Evolutionary conservation across 2,113 vertebrate species (phyloP).

Genomic region (Calidris pugnax): DNA sequence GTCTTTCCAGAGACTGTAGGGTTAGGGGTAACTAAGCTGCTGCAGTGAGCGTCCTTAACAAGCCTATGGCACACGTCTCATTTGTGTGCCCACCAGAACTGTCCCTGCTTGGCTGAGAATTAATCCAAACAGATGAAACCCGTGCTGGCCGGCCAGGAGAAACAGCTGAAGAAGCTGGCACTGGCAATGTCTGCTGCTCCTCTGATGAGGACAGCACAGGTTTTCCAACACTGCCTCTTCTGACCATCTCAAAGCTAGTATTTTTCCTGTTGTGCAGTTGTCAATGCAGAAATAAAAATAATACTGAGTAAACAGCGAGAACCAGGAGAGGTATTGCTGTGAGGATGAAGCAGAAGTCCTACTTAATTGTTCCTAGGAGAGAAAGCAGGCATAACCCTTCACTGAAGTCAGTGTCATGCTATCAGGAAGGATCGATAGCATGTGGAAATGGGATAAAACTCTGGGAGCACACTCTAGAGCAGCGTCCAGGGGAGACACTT

Average conservation of each 20-base stretch:
- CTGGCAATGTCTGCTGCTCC: neutral
- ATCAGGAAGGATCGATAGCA: neutral
- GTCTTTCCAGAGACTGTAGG: neutral
- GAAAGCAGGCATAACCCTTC: neutral
- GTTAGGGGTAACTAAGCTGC: neutral
- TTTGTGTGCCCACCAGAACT: neutral
- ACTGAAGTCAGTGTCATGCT: neutral
- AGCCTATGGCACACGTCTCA: accelerated
- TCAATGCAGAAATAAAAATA: neutral
- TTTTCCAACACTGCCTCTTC: neutral
- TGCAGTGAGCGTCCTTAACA: neutral
- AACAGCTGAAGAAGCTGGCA: neutral
- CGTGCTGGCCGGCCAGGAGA: neutral
- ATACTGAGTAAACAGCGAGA: neutral
- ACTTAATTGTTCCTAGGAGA: neutral
- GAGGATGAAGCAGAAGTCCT: neutral
- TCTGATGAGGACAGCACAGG: neutral
- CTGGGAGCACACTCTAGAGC: neutral
- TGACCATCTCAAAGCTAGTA: neutral
- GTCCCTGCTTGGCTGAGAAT: neutral
- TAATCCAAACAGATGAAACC: neutral
- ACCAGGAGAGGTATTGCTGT: neutral
- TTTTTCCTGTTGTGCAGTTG: neutral
- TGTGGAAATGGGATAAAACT: neutral
- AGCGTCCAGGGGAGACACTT: neutral